These are phyloP conservation scores for Trypoxylus dichotomus DNA, from an alignment of 1,140 invertebrate species.

Conservation along the genomic window DNA sequence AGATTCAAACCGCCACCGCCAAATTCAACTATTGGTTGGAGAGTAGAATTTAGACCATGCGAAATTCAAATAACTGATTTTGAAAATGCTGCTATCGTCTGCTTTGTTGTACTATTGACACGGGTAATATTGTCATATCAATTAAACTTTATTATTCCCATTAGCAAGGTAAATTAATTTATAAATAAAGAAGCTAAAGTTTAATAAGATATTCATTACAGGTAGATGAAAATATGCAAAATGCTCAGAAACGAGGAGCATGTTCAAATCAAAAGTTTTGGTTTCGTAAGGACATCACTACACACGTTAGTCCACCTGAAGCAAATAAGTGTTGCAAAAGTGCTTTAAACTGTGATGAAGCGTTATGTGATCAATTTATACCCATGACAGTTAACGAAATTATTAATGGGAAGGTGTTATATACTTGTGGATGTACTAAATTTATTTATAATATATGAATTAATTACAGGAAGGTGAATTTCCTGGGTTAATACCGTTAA, in stretches of 20 bases:
- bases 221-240: conserved; percentile 98
- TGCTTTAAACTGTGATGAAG: conserved; percentile 42
- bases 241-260: conserved; percentile 89
- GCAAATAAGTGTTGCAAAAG: conserved; percentile 51
- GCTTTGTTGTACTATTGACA: conserved; percentile 95
- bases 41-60: conserved; percentile 98
- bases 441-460: conserved; percentile 13
- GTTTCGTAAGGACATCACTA: conserved; percentile 83
- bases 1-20: conserved; percentile 97
- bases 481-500: conserved; percentile 92
- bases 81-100: conserved; percentile 99
- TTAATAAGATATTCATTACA: conserved; percentile 43
- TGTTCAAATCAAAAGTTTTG: conserved; percentile 83
- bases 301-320: conserved; percentile 54
- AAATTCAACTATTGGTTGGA: conserved; percentile 95
- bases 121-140: conserved; percentile 96
- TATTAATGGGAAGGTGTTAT: conserved; percentile 89
- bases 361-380: conserved; percentile 60
- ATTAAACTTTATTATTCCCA: conserved; percentile 95
- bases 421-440: neutral
- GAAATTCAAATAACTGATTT: conserved; percentile 99
- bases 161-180: conserved; percentile 79
- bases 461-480: conserved; percentile 75
- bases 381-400: conserved; percentile 94
- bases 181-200: neutral